These are phyloP conservation scores for Syrmaticus mikado DNA, from an alignment of 2,113 vertebrate genomes.

Conservation along the genomic window DNA sequence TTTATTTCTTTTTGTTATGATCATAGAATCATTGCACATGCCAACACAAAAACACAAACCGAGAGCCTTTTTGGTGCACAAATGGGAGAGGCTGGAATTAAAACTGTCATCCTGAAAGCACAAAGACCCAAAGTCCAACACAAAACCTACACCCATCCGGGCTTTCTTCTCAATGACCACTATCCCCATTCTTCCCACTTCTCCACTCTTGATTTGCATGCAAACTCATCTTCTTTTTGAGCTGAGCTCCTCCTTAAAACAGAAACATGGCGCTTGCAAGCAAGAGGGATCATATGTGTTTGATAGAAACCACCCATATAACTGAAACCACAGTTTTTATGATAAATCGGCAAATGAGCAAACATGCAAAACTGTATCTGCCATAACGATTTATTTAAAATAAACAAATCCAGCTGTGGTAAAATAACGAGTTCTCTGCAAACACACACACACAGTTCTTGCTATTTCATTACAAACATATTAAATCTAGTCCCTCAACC, in stretches of 20 bases:
- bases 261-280: background rate
- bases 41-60: background rate
- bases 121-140: background rate
- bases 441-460: conserved; percentile 16
- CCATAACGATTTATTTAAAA: conserved; percentile 67
- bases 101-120: background rate
- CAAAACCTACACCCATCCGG: background rate
- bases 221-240: background rate
- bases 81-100: background rate
- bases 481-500: conserved; percentile 34
- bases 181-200: background rate
- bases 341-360: conserved; percentile 19
- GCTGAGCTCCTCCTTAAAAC: conserved; percentile 3
- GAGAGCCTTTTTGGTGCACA: background rate
- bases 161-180: background rate
- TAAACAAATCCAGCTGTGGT: conserved; percentile 66
- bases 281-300: background rate
- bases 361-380: conserved; percentile 20
- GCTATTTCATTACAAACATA: conserved; percentile 58
- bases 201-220: background rate
- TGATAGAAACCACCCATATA: conserved; percentile 42
- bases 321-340: conserved; percentile 34
- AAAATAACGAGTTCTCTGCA: conserved; percentile 56
- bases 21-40: background rate
- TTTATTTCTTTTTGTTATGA: background rate